phyloP scores from a whole-genome alignment of 1,140 invertebrate genomes.

The Frieseomelitta varia region DNA sequence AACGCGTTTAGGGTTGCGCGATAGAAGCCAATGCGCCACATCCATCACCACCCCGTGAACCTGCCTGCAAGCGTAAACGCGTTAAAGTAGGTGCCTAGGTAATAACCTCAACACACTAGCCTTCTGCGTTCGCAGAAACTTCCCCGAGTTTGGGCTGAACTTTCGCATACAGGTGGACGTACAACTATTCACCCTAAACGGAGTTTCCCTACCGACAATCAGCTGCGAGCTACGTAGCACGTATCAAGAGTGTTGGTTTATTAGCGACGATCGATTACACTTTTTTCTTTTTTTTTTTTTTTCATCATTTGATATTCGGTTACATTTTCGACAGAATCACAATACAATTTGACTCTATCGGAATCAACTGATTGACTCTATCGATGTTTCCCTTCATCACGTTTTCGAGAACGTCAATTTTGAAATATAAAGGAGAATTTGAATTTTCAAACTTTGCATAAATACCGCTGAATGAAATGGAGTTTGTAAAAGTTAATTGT shows the following conservation, averaged over 20 bases:
- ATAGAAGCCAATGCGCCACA: background rate
- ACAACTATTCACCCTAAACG: background rate
- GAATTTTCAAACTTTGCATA: no score
- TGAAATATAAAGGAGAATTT: no score
- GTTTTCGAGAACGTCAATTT: no score
- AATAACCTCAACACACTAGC: slow-evolving; percentile 52
- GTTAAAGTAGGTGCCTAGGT: slow-evolving; percentile 53
- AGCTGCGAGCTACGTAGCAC: background rate
- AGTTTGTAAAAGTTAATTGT: no score
- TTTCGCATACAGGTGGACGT: slow-evolving; percentile 22
- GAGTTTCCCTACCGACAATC: background rate
- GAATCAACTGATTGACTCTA: no score
- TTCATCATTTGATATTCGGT: no score
- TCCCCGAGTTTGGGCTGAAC: slow-evolving; percentile 27
- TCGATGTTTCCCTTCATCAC: no score
- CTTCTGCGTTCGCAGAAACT: slow-evolving; percentile 55
- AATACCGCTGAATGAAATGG: no score
- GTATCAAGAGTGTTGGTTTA: background rate
- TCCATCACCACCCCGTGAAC: background rate
- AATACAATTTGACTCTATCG: no score
- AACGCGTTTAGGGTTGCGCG: slow-evolving; percentile 16
- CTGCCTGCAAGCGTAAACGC: slow-evolving; percentile 45
- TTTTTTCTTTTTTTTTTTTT: no score
- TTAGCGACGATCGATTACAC: background rate
- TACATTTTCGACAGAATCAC: no score